phyloP scores from a whole-genome alignment of 2,113 vertebrate genomes.

The Microtus montanus region DNA sequence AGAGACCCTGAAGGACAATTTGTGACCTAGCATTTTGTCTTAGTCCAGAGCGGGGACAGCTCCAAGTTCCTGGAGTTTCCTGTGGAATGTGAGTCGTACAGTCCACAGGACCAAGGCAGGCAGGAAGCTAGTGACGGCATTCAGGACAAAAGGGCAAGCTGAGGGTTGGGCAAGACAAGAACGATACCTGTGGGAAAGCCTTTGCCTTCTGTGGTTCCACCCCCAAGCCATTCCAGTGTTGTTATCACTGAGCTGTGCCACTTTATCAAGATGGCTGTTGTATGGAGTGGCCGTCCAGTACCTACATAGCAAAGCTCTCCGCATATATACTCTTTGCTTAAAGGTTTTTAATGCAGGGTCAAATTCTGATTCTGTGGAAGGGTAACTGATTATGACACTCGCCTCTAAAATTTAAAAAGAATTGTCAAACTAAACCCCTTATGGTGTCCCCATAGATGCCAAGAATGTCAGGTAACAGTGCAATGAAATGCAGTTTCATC shows the following conservation, averaged over 20 bases:
- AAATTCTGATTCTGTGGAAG: slow-evolving; percentile 41
- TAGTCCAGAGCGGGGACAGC: neutral
- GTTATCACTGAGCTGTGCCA: neutral
- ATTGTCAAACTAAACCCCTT: neutral
- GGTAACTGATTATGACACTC: slow-evolving; percentile 29
- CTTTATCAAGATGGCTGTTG: neutral
- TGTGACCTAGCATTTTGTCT: neutral
- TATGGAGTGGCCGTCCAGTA: neutral
- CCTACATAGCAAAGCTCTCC: neutral
- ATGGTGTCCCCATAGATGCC: neutral
- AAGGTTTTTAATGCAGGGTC: slow-evolving; percentile 61
- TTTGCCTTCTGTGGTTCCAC: neutral
- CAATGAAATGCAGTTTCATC: neutral
- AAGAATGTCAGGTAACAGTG: neutral
- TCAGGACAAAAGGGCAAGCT: neutral
- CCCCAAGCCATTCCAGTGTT: neutral
- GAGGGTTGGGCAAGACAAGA: neutral
- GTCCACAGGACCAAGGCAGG: neutral
- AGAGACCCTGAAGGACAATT: slow-evolving; percentile 1
- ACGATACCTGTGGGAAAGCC: neutral
- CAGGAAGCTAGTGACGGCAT: neutral
- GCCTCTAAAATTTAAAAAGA: slow-evolving; percentile 23
- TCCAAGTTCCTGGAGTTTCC: neutral
- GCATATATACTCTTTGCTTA: neutral
- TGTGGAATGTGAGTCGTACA: neutral